Evolutionary conservation across 2,888 invertebrate genomes (phyloP), one percentile per base, ranked within the genome.

Genomic region (Onthophagus sagittarius): DNA sequence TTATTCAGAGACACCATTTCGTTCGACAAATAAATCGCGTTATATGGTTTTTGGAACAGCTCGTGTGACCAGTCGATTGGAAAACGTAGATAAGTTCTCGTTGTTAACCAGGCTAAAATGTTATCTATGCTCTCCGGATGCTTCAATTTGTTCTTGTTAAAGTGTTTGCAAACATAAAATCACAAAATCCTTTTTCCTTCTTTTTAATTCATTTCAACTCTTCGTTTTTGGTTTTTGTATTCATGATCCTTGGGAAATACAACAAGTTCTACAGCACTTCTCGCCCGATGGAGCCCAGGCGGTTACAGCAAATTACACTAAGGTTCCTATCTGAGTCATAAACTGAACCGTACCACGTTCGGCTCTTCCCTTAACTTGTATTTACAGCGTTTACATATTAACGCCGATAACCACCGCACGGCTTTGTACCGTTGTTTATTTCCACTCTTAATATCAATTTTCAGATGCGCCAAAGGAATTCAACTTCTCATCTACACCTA

Each of bases 341-440:
- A 79, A 80, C 74, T 79, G 75, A 72, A 72, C 69, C 76, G 79
- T 75, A 79, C 77, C 77, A 79, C 79, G 77, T 78, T 79, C 78
- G 76, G 80, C 80, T 80, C 78, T 80, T 80, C 79, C 78, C 70
- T 71, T 69, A 73, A 75, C 73, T 73, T 75, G 73, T 75, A 75
- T 71, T 71, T 73, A 73, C 73, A 32, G 70, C 63, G 73, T 73
- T 75, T 75, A 73, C 75, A 73, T 72, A 73, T 75, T 75, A 75
- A 64, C 70, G 71, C 39, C 39, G 39, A 53, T 53, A 53, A 53
- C 39, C 39, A 11, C 39, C 11, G 39, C 39, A 9, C 39, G 39
- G 39, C 39, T 53, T 53, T 53, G 39, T 53, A 11, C 39, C 39
- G 39, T 53, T 53, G 39, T 53, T 53, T 53, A 53, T 53, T 53